Evolutionary conservation across 1,140 invertebrate species (phyloP), one percentile per base, ranked within the genome.

Genomic region (Asobara japonica): DNA sequence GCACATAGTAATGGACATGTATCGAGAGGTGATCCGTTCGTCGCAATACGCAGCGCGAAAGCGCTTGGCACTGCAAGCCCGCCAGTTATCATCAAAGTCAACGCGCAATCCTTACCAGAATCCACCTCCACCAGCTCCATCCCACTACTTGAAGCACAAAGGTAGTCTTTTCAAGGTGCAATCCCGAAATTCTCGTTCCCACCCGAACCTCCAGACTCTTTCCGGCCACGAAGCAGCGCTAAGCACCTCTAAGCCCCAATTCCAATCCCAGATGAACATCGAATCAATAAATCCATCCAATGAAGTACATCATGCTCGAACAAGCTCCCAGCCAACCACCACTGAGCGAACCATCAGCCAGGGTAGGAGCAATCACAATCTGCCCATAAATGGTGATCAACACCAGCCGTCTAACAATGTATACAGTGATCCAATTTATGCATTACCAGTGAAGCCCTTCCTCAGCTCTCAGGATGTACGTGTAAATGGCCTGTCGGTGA

Each of bases 1-100:
- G 0, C 90, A 91, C 74, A 89, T 90, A 13, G 88, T 91, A 1
- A 91, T 91, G 90, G 90, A 91, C 75, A 85, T 91, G 80, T 89
- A 91, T 69, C 85, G 88, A 25, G 89, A 90, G 73, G 88, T 90
- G 0, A 78, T 89, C 65, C 81, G 80, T 36, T 88, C 85, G 0
- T 74, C 83, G 0, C 85, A 86, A 51, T 87, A 86, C 38, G 76
- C 76, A 3, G 82, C 80, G 0, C 76, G 85, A 4, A 86, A 82
- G 71, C 82, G 84, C 18, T 76, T 80, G 0, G 64, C 77, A 29
- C 27, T 79, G 27, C 73, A 81, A 61, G 66, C 67, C 5, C 60
- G 60, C 41, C 56, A 27, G 62, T 69, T 25, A 51, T 66, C 8
- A 65, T 67, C 38, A 36, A 30, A 65, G 5, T n/a, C 41, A 11